Conservation (phyloP, 2,797 vertebrate genomes). For the Anniella stebbinsi region DNA sequence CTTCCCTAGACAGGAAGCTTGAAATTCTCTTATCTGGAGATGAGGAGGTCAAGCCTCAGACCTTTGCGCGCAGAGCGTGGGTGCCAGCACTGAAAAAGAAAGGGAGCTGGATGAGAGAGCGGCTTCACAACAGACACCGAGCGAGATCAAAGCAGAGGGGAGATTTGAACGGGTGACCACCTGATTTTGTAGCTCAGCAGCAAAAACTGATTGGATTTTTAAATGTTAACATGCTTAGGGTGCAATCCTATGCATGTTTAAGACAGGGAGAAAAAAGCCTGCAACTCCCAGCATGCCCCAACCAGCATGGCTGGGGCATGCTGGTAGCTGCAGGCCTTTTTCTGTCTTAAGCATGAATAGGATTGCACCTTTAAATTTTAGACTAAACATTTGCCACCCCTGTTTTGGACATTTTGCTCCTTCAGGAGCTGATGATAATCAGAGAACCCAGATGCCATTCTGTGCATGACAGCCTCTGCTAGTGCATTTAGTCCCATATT, state of each 20-base stretch:
- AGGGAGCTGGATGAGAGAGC: not conserved
- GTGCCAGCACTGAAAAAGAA: too few relatives aligned
- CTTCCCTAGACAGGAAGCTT: not conserved
- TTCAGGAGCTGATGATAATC: conserved; percentile 50
- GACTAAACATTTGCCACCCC: conserved; percentile 48
- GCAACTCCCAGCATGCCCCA: too few relatives aligned
- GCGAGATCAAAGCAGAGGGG: not conserved
- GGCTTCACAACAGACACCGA: not conserved
- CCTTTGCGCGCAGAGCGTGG: too few relatives aligned
- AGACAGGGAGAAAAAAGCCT: too few relatives aligned
- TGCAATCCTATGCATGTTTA: too few relatives aligned
- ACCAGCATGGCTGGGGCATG: too few relatives aligned
- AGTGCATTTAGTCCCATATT: conserved; percentile 57
- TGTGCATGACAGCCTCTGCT: conserved; percentile 48
- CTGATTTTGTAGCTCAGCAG: not conserved
- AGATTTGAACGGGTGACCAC: not conserved
- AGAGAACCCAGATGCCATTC: conserved; percentile 50
- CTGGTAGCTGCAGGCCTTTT: too few relatives aligned
- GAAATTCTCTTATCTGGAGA: not conserved
- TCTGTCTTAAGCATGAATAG: too few relatives aligned
- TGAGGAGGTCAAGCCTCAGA: not conserved
- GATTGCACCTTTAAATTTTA: conserved; percentile 9
- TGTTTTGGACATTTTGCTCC: conserved; percentile 32
- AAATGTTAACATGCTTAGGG: conserved; percentile 23
- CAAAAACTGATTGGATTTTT: not conserved